phyloP scores from a whole-genome alignment of 2,113 vertebrate genomes.

The Pavo muticus region DNA sequence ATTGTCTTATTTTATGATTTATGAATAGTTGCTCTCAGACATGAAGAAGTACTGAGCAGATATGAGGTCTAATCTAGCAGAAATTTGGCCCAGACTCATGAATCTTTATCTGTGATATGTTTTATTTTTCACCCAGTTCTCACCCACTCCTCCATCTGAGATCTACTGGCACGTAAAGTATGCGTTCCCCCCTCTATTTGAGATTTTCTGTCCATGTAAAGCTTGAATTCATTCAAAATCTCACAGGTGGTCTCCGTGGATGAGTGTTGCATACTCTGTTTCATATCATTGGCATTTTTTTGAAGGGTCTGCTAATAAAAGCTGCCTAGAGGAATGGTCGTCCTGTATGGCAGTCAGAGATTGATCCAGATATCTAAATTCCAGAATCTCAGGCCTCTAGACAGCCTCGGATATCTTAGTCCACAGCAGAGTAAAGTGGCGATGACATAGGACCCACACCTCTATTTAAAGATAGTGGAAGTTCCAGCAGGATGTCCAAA shows the following conservation, averaged over 20 bases:
- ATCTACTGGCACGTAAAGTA: background rate
- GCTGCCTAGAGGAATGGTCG: slow-evolving; percentile 30
- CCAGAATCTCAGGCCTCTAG: slow-evolving; percentile 35
- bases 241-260: slow-evolving; percentile 35
- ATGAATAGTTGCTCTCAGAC: slow-evolving; percentile 55
- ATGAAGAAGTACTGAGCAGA: slow-evolving; percentile 52
- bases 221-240: slow-evolving; percentile 43
- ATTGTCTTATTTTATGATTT: slow-evolving; percentile 52
- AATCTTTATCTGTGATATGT: slow-evolving; percentile 29
- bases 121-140: slow-evolving; percentile 12
- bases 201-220: slow-evolving; percentile 11
- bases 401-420: background rate
- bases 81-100: slow-evolving; percentile 39
- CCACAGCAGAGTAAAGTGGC: background rate
- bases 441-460: background rate
- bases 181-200: background rate
- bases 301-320: slow-evolving; percentile 20
- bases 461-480: background rate
- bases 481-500: background rate
- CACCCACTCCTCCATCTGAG: background rate
- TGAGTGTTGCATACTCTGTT: background rate
- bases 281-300: background rate
- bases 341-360: background rate
- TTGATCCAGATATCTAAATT: slow-evolving; percentile 45
- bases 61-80: slow-evolving; percentile 35